A percentile compares a stretch with the other conserved stretches of the same genome.
Evolutionary conservation across 2,888 invertebrate species (phyloP).

Genomic region (Cheilosia vernalis): DNA sequence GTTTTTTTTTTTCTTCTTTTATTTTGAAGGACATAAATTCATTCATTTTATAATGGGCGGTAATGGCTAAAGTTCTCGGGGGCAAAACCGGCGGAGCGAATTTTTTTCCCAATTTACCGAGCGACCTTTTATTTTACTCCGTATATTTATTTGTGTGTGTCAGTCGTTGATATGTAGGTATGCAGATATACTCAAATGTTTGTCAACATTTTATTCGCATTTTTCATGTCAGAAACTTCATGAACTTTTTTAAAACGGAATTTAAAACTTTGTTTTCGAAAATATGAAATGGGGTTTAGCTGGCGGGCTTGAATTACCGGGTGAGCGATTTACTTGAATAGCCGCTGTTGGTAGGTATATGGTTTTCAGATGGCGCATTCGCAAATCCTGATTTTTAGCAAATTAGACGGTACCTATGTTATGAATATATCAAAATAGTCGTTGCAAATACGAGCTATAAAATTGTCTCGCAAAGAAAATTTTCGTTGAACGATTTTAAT

Average conservation of each 20-base stretch:
- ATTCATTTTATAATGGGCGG: slow-evolving; percentile 63
- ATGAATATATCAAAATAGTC: no score
- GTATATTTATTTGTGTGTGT: slow-evolving; percentile 27
- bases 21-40: slow-evolving; percentile 26
- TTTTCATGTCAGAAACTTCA: slow-evolving; percentile 43
- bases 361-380: no score
- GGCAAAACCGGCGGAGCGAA: slow-evolving; percentile 27
- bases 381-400: no score
- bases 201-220: slow-evolving; percentile 32
- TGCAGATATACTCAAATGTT: slow-evolving; percentile 21
- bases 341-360: no score
- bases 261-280: slow-evolving; percentile 49
- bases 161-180: not conserved
- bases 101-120: slow-evolving; percentile 23
- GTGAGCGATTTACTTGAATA: not conserved
- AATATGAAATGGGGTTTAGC: slow-evolving; percentile 40
- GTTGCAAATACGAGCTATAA: no score
- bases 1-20: not conserved
- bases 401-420: no score
- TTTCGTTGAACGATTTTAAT: no score
- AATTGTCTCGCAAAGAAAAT: no score
- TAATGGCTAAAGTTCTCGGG: slow-evolving; percentile 58
- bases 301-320: not conserved
- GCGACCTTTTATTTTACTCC: slow-evolving; percentile 13
- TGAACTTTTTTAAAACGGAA: slow-evolving; percentile 39